Conservation (phyloP, 2,797 vertebrate genomes). For the Babyrousa celebensis region DNA sequence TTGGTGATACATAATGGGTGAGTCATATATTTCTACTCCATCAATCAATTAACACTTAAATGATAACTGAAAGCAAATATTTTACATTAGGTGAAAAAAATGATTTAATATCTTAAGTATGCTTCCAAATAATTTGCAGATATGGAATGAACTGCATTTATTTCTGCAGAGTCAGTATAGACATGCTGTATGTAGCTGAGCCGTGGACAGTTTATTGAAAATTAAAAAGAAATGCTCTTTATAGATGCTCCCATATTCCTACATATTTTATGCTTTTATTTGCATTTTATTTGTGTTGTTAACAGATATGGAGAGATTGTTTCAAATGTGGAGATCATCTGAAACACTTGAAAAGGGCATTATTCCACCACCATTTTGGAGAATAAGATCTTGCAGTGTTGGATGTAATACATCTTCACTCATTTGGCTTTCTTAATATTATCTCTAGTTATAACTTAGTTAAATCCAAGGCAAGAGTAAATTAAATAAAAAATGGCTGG, state of each 20-base stretch:
- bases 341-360: constrained; percentile 1
- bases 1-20: background rate
- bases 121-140: background rate
- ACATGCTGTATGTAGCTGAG: background rate
- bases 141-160: background rate
- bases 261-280: constrained; percentile 51
- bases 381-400: background rate
- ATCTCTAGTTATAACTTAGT: background rate
- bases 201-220: background rate
- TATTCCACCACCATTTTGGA: background rate
- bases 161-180: background rate
- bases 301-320: constrained; percentile 29
- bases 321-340: background rate
- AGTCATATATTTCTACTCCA: background rate
- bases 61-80: background rate
- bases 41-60: background rate
- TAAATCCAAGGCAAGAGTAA: background rate
- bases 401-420: background rate
- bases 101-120: background rate
- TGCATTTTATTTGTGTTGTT: constrained; percentile 58
- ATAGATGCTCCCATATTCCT: background rate
- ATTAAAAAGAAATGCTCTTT: constrained; percentile 46
- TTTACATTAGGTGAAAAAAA: background rate
- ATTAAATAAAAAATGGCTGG: background rate
- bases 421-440: background rate